Evolutionary conservation across 2,888 invertebrate species (phyloP).

Genomic region (Drosophila anomalata): DNA sequence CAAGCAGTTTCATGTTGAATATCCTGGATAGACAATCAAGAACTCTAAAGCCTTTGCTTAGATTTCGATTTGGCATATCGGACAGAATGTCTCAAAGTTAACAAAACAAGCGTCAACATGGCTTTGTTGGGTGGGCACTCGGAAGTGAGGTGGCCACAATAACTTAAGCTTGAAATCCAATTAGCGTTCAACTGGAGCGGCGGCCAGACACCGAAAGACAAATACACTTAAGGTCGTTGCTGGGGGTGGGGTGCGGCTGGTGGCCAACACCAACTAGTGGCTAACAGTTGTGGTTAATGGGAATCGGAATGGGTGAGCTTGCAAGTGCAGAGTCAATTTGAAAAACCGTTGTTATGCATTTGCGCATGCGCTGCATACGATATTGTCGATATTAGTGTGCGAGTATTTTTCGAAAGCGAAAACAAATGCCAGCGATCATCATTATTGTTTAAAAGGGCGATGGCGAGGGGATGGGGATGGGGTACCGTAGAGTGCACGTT

Average conservation of each 20-base stretch:
- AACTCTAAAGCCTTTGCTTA: background rate
- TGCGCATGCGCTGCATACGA: slow-evolving; percentile 77
- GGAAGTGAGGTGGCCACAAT: slow-evolving; percentile 64
- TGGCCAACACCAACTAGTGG: background rate
- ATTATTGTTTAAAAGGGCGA: slow-evolving; percentile 9
- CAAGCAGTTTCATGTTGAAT: background rate
- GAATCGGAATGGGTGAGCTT: slow-evolving; percentile 29
- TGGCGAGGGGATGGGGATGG: background rate
- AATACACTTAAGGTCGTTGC: slow-evolving; percentile 59
- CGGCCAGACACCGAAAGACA: slow-evolving; percentile 26
- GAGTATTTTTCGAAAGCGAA: slow-evolving; percentile 70
- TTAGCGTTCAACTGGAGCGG: slow-evolving; percentile 61
- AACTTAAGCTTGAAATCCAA: slow-evolving; percentile 64
- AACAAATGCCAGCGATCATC: slow-evolving; percentile 58
- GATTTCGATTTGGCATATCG: slow-evolving; percentile 1
- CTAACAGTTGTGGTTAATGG: slow-evolving; percentile 7
- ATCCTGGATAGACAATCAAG: background rate
- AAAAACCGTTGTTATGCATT: slow-evolving; percentile 80
- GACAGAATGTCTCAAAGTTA: slow-evolving; percentile 3
- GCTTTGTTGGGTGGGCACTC: slow-evolving; percentile 38
- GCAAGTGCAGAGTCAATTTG: slow-evolving; percentile 72
- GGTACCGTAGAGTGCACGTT: slow-evolving; percentile 50
- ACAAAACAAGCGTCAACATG: slow-evolving; percentile 3
- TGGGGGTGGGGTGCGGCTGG: slow-evolving; percentile 2
- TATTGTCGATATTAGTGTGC: slow-evolving; percentile 52